Base-by-base conservation (phyloP, 2,113 vertebrate species). In the Phrynosoma blainvillii region DNA sequence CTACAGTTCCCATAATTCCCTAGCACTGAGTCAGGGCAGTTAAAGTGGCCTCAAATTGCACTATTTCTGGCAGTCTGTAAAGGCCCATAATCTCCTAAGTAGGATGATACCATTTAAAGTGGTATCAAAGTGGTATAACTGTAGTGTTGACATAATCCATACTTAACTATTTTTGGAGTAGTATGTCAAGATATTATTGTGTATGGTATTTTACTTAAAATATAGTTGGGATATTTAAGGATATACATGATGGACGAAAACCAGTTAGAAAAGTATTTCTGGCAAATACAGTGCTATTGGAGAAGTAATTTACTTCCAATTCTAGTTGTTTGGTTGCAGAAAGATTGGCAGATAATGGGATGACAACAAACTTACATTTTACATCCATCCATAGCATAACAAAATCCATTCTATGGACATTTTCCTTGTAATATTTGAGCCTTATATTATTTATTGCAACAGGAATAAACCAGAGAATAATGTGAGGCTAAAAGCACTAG, bases 321-420 rank as follows among this genome's bases (percentile, higher is more conserved):
- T 68, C 47, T 54, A 18, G 47, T 54, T 16, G 25, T 54, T 47
- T 70, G 21, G 32, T 85, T 56, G 16, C 10, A 2, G n/a, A 56
- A 80, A 73, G 65, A 40, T 73, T 59, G 32, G n/a, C 52, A 68
- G 76, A 32, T 56, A 70, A 79, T 56, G 47, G 54, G 42, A 56
- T 86, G 73, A 85, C 70, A 71, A 14, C 65, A 86, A 71, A 71
- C 23, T 62, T 30, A 65, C 23, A 71, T 56, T 86, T 79, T 27
- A 80, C 14, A 56, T 30, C 47, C 47, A 70, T 59, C 2, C 52
- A 79, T 70, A 47, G n/a, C 40, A 54, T 32, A 13, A 21, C 40
- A 79, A 73, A 27, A 78, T 36, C 20, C 13, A 56, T 79, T 70
- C 30, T 40, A 25, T 71, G 13, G 20, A 32, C 10, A 23, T 84